Evolutionary conservation across 2,113 vertebrate genomes (phyloP).

Genomic region (Cololabis saira): DNA sequence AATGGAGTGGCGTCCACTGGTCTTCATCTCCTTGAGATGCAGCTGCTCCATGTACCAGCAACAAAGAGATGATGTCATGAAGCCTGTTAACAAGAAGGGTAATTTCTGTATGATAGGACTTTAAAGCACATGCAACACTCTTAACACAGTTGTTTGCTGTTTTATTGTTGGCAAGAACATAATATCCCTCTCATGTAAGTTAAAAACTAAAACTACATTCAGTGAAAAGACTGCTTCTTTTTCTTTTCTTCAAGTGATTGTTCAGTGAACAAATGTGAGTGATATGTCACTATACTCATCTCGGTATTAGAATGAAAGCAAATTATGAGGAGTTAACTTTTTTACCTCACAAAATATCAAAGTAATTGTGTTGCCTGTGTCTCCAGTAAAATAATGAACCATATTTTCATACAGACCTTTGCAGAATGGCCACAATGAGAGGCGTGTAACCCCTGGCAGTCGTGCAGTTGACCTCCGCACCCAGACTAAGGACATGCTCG

Average conservation of each 20-base stretch:
- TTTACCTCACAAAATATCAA: neutral
- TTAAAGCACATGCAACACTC: too few relatives aligned
- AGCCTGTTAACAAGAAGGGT: slow-evolving; percentile 52
- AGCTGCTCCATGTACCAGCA: slow-evolving; percentile 75
- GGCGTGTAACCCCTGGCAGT: slow-evolving; percentile 81
- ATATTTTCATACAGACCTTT: slow-evolving; percentile 61
- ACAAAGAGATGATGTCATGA: slow-evolving; percentile 75
- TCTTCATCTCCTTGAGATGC: slow-evolving; percentile 79
- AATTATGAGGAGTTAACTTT: neutral
- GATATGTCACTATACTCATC: neutral
- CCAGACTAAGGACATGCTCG: slow-evolving; percentile 77
- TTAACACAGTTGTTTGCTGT: too few relatives aligned
- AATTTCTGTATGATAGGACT: neutral
- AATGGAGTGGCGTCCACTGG: slow-evolving; percentile 85
- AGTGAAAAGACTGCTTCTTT: too few relatives aligned
- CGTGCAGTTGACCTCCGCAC: slow-evolving; percentile 77
- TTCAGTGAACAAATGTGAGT: too few relatives aligned
- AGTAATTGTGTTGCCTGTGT: neutral
- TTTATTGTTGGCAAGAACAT: too few relatives aligned
- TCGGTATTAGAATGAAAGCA: neutral
- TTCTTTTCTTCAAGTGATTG: too few relatives aligned
- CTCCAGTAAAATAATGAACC: neutral
- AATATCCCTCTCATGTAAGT: too few relatives aligned
- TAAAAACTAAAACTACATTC: too few relatives aligned
- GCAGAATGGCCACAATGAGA: slow-evolving; percentile 81